Base-by-base conservation (phyloP, 2,888 invertebrate genomes). In the Dorcus parallelipipedus region DNA sequence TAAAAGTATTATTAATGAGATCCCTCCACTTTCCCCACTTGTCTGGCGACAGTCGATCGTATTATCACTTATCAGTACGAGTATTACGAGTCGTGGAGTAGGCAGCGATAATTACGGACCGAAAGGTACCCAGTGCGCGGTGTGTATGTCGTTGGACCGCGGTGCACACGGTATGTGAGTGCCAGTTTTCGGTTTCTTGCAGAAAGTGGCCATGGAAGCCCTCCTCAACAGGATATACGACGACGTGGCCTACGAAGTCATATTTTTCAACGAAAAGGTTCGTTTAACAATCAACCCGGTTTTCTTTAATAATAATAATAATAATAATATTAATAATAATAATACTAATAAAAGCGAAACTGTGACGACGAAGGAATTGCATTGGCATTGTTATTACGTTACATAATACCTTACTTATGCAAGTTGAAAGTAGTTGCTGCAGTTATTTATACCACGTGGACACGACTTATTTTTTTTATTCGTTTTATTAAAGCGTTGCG, bases 161-260 rank as follows among this genome's bases (percentile, higher is more conserved):
- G 33, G 7, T 38, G 14, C 33, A 38, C 14, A 14, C 48, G 48
- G 17, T 48, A 42, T 47, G 38, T 51, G 48, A 52, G 26, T 33
- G 26, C 26, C 26, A 33, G 26, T 33, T 33, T 33, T 33, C 26
- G 26, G 26, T 33, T 33, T 33, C 26, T 33, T 33, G 40, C 41
- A 52, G 41, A 33, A 14, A 58, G 48, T 33, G 47, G 55, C 53
- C 52, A 69, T 69, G 69, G 67, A 69, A 58, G 61, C 68, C 23
- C 42, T 69, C 39, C 54, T 67, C 41, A 67, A 68, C 48, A 66
- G 67, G 67, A 64, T 65, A 52, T 67, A 64, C 58, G 67, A 67
- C 14, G 52, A 59, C 39, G 45, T 50, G 26, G 41, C 33, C 43
- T 54, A 54, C 42, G 58, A 58, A 40, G 41, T 59, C 41, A 49